These are phyloP conservation scores for Struthio camelus DNA, from an alignment of 2,113 vertebrate species.

Conservation along the genomic window DNA sequence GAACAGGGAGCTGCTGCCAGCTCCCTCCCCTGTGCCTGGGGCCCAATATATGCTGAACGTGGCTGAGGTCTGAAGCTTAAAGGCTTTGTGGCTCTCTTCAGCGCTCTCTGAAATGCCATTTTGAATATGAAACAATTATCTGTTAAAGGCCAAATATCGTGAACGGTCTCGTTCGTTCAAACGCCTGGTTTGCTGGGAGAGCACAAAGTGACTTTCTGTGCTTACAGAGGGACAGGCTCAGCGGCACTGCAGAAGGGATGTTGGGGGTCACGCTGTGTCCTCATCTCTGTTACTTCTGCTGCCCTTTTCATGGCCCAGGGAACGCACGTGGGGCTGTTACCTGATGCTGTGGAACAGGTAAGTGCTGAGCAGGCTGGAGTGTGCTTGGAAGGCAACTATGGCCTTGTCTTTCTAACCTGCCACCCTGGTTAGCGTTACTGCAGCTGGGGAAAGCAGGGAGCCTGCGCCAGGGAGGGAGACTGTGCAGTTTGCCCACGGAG, in stretches of 20 bases:
- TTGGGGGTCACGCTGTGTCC: too few relatives aligned
- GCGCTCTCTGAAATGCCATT: background rate
- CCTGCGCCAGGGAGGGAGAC: background rate
- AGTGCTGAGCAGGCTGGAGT: background rate
- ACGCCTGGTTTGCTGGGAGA: background rate
- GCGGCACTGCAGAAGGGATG: background rate
- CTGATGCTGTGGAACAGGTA: background rate
- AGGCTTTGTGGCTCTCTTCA: background rate
- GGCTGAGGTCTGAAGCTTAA: background rate
- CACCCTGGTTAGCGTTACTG: background rate
- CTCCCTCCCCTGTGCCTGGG: background rate
- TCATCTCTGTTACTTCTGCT: background rate
- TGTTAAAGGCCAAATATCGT: background rate
- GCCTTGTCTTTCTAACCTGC: background rate
- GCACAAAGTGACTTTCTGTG: background rate
- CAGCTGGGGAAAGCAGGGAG: accelerated
- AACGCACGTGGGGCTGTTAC: background rate
- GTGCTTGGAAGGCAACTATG: accelerated
- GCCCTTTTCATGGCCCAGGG: background rate
- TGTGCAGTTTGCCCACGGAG: background rate
- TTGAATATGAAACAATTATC: background rate
- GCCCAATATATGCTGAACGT: background rate
- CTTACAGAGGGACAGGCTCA: background rate
- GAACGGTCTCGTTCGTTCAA: background rate
- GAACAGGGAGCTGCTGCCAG: background rate